Evolutionary conservation across 2,888 invertebrate genomes (phyloP).

Genomic region (Dione juno): DNA sequence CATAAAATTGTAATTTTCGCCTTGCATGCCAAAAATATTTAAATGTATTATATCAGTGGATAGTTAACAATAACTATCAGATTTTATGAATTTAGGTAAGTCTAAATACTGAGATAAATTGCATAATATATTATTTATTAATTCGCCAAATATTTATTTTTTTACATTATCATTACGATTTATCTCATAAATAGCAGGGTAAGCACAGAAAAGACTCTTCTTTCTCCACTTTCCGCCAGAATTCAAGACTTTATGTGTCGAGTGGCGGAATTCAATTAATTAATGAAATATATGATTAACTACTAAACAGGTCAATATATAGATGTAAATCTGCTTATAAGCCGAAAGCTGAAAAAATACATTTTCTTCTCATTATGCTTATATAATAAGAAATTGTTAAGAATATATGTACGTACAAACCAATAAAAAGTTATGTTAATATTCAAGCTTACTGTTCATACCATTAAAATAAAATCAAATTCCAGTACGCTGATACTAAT

Average conservation of each 20-base stretch:
- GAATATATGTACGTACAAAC: not conserved
- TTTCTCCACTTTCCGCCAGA: not conserved
- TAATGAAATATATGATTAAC: too few species aligned
- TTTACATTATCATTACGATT: not conserved
- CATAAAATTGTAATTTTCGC: not conserved
- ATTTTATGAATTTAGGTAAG: not conserved
- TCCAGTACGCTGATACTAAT: conserved; percentile 63
- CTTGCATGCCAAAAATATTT: not conserved
- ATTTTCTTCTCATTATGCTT: not conserved
- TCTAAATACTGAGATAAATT: not conserved
- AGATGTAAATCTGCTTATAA: not conserved
- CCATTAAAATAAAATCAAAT: conserved; percentile 47
- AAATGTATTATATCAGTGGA: not conserved
- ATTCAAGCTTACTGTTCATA: conserved; percentile 27
- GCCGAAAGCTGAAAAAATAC: not conserved
- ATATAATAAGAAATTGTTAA: not conserved
- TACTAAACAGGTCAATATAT: not conserved
- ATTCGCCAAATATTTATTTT: not conserved
- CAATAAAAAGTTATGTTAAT: conserved; percentile 4
- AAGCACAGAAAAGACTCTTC: not conserved
- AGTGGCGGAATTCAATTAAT: too few species aligned
- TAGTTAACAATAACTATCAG: not conserved
- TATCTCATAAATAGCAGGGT: not conserved
- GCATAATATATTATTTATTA: too few species aligned
- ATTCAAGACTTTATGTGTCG: not conserved